Evolutionary conservation across 2,888 invertebrate genomes (phyloP), one percentile per base, ranked within the genome.

Genomic region (Falcaria lacertinaria): DNA sequence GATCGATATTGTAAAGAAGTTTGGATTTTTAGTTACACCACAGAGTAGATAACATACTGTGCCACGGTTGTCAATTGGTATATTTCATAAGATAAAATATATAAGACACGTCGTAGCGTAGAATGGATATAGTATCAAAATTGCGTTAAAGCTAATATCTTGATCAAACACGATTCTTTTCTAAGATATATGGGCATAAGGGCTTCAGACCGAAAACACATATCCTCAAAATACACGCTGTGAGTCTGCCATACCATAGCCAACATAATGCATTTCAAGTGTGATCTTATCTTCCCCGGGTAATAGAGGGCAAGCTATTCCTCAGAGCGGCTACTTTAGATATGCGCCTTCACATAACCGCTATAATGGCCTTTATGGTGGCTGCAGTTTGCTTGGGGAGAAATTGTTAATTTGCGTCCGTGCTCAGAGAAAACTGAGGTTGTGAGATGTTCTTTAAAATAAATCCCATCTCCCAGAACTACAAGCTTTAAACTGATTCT

Each of bases 271-370:
- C 57, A 56, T 44, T 47, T 47, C 41, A 50, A 60, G 56, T 56
- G 45, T 42, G 42, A 51, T 50, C 56, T 58, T 62, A 65, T 65
- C 66, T 57, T 13, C 33, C 44, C 34, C 48, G 58, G 50, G 44
- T 53, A 57, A 51, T 52, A 57, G 54, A 50, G 57, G 52, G 50
- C 57, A 57, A 25, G 52, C 55, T 55, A 63, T 64, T 53, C 39
- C 53, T 50, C 45, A 49, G 52, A 44, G 54, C 57, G 44, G 52
- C 47, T 55, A 47, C 48, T 53, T 51, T 47, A 50, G 37, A 22
- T 37, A 22, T 6, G 44, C 41, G 8, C 3, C 28, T 7, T 28
- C 11, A 50, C 47, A 52, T 61, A 61, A 40, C 46, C 35, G 19
- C 34, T 41, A 41, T 51, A 28, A 36, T 35, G 16, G 35, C 38